Base-by-base conservation (phyloP, 2,888 invertebrate species). In the Laothoe populi region DNA sequence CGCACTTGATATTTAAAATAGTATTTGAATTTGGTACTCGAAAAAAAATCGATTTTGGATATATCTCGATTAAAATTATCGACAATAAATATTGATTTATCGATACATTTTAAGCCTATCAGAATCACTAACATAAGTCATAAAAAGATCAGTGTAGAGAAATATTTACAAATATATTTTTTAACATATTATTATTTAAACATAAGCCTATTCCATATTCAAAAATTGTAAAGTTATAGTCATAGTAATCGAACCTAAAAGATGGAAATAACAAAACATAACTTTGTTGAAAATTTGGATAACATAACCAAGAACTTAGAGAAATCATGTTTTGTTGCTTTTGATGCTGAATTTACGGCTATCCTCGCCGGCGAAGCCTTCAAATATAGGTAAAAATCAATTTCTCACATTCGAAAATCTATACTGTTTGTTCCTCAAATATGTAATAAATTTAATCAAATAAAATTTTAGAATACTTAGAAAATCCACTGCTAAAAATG, bases 311-410 rank as follows among this genome's bases (percentile, higher is more conserved):
- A 83, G 66, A 83, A 92, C 64, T 82, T 96, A 26, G 90, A 94
- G 75, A 88, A 90, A 57, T 93, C 95, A 8, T 92, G 94, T 69
- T 95, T 96, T 77, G 83, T 96, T 70, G 93, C 95, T 16, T 92
- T 97, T 69, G 97, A 97, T 83, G 94, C 95, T 13, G 97, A 97
- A 89, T 96, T 96, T 78, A 96, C 96, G 64, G 96, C 90, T 53
- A 78, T 93, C 64, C 70, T 88, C 61, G 72, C 92, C 0, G 84
- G 88, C 67, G 87, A 92, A 45, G 70, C 81, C n/a, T 86, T 86
- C 60, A 93, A 91, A 78, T 74, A 93, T 70, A 94, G 94, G 95
- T 95, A 82, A 10, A 10, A 8, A n/a, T 2, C 23, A 40, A 38
- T 10, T 46, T 35, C 35, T 23, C 3, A 16, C 19, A 35, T 19